Conservation (phyloP, 2,888 invertebrate species). For the Dynastes maya region DNA sequence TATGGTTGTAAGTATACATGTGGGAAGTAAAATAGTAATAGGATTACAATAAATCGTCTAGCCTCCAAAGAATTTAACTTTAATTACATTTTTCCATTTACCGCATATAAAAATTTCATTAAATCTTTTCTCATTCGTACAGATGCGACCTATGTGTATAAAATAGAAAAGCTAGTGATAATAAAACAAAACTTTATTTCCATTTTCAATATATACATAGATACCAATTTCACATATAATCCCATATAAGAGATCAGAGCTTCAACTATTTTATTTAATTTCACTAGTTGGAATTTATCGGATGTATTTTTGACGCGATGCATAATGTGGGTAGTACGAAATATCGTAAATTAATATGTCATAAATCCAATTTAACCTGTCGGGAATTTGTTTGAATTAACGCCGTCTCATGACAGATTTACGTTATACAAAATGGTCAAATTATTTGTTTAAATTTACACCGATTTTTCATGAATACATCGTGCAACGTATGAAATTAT, state of each 20-base stretch:
- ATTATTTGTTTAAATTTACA: constrained; percentile 3
- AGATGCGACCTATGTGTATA: background rate
- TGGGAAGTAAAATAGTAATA: background rate
- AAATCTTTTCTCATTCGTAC: constrained; percentile 11
- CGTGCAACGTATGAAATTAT: too few relatives aligned
- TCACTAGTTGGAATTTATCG: background rate
- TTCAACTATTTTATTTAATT: too few relatives aligned
- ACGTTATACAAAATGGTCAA: background rate
- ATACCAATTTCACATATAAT: too few relatives aligned
- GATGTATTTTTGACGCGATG: background rate
- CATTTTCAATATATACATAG: background rate
- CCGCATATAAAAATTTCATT: constrained; percentile 3
- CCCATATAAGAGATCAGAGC: too few relatives aligned
- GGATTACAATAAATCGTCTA: constrained; percentile 19
- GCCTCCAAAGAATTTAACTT: background rate
- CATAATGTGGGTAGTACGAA: background rate
- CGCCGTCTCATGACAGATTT: constrained; percentile 1
- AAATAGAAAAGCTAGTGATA: background rate
- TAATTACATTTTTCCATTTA: constrained; percentile 15
- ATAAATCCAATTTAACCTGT: constrained; percentile 24
- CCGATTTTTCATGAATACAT: background rate
- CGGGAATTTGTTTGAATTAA: constrained; percentile 8
- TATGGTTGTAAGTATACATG: background rate
- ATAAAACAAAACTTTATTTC: background rate
- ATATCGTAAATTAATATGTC: constrained; percentile 28